Conservation (phyloP, 2,113 vertebrate genomes). For the Pachycephala philippinensis region DNA sequence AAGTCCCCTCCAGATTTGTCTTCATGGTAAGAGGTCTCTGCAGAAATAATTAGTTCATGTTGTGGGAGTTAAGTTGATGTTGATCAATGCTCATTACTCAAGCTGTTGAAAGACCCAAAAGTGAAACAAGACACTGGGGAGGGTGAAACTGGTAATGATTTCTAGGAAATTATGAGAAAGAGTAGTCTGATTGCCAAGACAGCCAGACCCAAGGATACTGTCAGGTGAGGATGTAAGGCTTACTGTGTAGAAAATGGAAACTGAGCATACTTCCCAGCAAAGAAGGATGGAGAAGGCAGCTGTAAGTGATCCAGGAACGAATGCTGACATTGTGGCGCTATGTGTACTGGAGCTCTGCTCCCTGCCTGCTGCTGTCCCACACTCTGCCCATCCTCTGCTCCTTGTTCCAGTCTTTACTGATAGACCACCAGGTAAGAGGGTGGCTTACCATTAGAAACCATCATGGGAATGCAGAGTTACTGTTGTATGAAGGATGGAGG, state of each 20-base stretch:
- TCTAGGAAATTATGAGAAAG: constrained; percentile 37
- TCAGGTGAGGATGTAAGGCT: not conserved
- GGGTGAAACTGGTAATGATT: not conserved
- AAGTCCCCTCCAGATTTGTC: not conserved
- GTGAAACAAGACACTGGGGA: constrained; percentile 14
- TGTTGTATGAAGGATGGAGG: not conserved
- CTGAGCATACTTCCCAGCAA: not conserved
- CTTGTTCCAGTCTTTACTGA: not conserved
- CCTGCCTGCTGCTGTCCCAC: not conserved
- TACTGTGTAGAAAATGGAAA: not conserved
- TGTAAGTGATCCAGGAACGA: not conserved
- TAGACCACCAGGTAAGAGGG: not conserved
- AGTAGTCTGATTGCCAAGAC: not conserved
- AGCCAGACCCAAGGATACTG: not conserved
- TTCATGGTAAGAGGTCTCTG: constrained; percentile 1
- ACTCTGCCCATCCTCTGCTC: not conserved
- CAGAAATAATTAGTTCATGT: constrained; percentile 16
- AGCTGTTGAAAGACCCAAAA: constrained; percentile 28
- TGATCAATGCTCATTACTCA: not conserved
- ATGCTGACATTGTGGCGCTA: not conserved
- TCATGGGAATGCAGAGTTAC: not conserved
- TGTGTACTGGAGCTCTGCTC: not conserved
- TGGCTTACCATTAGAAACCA: not conserved
- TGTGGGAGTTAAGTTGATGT: constrained; percentile 2
- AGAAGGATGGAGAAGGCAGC: not conserved